Conservation (phyloP, 2,113 vertebrate species). For the Oriolus oriolus region DNA sequence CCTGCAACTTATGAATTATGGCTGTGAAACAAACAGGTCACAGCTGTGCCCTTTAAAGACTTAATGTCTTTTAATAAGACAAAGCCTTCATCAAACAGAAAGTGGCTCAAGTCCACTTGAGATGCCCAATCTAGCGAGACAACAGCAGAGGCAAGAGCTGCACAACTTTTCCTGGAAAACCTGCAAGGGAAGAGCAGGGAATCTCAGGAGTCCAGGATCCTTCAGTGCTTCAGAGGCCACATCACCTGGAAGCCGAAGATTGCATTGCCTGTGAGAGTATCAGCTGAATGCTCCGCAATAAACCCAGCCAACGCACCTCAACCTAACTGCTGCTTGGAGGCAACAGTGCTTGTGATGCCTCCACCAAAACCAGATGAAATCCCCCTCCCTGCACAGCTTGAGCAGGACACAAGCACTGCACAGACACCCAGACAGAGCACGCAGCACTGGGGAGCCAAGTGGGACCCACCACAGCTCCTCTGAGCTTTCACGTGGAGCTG, state of each 20-base stretch:
- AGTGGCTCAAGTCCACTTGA: background rate
- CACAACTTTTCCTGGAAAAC: background rate
- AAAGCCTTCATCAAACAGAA: background rate
- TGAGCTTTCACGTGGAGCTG: background rate
- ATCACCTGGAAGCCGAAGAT: background rate
- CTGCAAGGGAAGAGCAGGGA: background rate
- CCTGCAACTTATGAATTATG: background rate
- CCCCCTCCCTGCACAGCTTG: background rate
- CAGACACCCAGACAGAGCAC: background rate
- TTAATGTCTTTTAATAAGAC: background rate
- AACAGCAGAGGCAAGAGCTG: background rate
- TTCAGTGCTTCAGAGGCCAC: background rate
- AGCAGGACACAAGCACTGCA: background rate
- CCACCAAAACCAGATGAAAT: background rate
- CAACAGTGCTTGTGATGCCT: background rate
- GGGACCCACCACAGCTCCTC: background rate
- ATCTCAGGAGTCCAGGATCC: background rate
- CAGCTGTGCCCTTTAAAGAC: background rate
- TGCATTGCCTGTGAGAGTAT: background rate
- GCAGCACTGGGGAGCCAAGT: rapidly evolving
- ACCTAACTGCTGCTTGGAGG: background rate
- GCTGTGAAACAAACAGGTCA: background rate
- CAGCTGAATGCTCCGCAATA: background rate
- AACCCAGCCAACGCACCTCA: background rate
- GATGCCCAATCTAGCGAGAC: background rate